phyloP scores from a whole-genome alignment of 2,113 vertebrate genomes.

The Phaethornis superciliosus region DNA sequence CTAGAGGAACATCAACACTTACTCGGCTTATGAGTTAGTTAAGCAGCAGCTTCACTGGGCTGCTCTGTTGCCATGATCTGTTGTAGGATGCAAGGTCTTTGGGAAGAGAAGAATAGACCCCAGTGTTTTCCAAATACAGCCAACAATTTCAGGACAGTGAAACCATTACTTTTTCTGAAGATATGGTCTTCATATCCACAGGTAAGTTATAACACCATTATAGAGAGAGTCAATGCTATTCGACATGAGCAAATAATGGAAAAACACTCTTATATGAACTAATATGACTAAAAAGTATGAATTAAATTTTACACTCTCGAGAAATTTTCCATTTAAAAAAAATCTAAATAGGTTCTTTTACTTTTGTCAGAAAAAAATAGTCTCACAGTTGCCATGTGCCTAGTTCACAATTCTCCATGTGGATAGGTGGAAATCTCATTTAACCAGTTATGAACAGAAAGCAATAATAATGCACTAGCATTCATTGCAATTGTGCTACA shows the following conservation, averaged over 20 bases:
- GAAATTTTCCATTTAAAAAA: background rate
- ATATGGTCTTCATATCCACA: background rate
- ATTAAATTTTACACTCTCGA: background rate
- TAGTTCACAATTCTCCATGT: background rate
- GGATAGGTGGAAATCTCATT: background rate
- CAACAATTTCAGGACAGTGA: background rate
- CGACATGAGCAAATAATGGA: background rate
- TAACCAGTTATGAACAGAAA: background rate
- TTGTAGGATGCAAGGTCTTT: fast-evolving
- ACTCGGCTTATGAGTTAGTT: background rate
- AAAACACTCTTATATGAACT: background rate
- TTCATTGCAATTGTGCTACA: background rate
- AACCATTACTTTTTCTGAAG: background rate
- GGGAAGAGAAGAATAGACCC: background rate
- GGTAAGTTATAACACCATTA: background rate
- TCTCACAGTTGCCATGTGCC: background rate
- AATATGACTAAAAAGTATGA: background rate
- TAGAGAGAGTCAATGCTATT: background rate
- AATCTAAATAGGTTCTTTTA: background rate
- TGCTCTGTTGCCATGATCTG: background rate
- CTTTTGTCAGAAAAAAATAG: background rate
- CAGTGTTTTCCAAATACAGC: background rate
- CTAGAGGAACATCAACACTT: background rate
- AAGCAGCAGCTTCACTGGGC: background rate
- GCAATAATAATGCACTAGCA: background rate